Base-by-base conservation (phyloP, 30 jellyfish, hydroid and myxozoan genomes). In the Clytia hemisphaerica region DNA sequence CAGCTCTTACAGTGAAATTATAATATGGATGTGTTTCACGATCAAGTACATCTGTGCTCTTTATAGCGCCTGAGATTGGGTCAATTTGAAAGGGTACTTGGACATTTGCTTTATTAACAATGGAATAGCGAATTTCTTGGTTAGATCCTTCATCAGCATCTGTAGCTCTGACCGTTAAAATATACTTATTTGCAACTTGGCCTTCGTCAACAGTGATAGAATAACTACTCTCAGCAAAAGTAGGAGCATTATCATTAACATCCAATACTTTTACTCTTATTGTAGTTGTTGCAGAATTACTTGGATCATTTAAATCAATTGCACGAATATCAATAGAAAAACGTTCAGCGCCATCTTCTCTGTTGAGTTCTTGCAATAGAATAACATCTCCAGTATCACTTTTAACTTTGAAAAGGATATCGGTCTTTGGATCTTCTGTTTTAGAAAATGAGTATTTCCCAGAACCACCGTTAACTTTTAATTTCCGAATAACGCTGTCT, bases 171-270 rank as follows among this genome's bases (percentile, higher is more conserved):
- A 69, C 81, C 25, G 77, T 69, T 69, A 31, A 22, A 21, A 69
- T 49, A 32, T 22, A 69, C 33, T 50, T 47, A 32, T 44, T 44
- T 19, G 35, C 9, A 2, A 50, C 48, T 25, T 69, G 81, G 21
- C 49, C 81, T 18, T 69, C 81, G 2, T 24, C 19, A 9, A 45
- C 59, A 25, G 54, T 45, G 16, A 25, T 37, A 6, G 6, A 7
- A 48, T 69, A 69, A 10, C 16, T 30, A 2, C 31, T 29, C n/a
- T 44, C 0, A 25, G 31, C 40, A 69, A 69, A 69, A 6, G 49
- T 69, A 16, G 81, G 81, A 15, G n/a, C 22, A 24, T 69, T 69
- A 49, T 69, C 81, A 44, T 69, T 69, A n/a, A 45, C 26, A 45
- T 69, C 81, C n/a, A n/a, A n/a, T n/a, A n/a, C n/a, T n/a, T n/a